Evolutionary conservation across 2,888 invertebrate genomes (phyloP).

Genomic region (Napeogenes sylphis): DNA sequence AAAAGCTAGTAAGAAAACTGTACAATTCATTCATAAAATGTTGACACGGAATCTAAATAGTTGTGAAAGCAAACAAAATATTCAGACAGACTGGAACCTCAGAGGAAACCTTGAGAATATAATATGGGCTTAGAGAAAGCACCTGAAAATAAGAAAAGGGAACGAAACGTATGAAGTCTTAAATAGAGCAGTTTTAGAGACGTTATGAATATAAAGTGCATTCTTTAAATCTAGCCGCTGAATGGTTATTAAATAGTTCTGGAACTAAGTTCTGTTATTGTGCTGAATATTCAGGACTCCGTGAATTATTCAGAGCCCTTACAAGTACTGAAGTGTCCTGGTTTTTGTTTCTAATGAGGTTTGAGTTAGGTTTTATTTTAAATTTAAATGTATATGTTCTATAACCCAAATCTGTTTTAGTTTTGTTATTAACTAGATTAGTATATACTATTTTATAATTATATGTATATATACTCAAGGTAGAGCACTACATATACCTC

Average conservation of each 20-base stretch:
- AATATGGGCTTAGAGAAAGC: conserved; percentile 11
- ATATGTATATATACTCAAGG: too few relatives aligned
- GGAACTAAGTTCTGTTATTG: conserved; percentile 5
- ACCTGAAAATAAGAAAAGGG: conserved; percentile 18
- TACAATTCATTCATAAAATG: not conserved
- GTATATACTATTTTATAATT: too few relatives aligned
- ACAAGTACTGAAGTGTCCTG: too few relatives aligned
- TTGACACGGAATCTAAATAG: conserved; percentile 5
- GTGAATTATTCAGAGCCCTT: too few relatives aligned
- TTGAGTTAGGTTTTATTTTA: too few relatives aligned
- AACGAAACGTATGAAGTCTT: conserved; percentile 15
- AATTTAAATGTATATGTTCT: too few relatives aligned
- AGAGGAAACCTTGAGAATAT: conserved; percentile 8
- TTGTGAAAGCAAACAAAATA: conserved; percentile 6
- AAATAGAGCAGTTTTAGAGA: conserved; percentile 21
- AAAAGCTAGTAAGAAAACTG: conserved; percentile 18
- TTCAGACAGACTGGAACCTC: conserved; percentile 1
- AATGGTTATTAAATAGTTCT: conserved; percentile 16
- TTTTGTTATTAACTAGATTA: too few relatives aligned
- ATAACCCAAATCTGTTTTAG: too few relatives aligned
- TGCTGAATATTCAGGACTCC: too few relatives aligned
- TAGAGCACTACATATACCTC: too few relatives aligned
- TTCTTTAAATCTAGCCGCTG: conserved; percentile 2
- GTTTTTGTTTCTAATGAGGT: too few relatives aligned
- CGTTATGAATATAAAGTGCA: conserved; percentile 25